A percentile compares a stretch with the other conserved stretches of the same genome.
These are phyloP conservation scores for Chymomyza amoena DNA, from an alignment of 2,888 invertebrate species.

Conservation along the genomic window DNA sequence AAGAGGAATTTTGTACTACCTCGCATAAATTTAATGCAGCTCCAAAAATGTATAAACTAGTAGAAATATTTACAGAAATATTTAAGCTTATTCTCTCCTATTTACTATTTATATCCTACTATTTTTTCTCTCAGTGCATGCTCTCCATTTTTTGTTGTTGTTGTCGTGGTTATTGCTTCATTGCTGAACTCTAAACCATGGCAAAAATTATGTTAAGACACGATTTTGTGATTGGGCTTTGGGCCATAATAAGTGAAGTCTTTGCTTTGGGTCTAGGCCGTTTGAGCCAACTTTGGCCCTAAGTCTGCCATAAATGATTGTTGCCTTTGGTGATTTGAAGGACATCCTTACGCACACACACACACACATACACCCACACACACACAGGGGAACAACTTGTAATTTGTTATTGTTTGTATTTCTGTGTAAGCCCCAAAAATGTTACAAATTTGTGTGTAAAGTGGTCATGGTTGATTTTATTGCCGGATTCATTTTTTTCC, in stretches of 20 bases:
- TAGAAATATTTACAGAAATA: no score
- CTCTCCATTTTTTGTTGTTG: slow-evolving; percentile 19
- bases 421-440: slow-evolving; percentile 9
- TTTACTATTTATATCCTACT: no score
- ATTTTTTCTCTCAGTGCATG: slow-evolving; percentile 25
- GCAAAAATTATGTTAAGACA: slow-evolving; percentile 68
- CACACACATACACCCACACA: neutral
- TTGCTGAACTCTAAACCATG: slow-evolving; percentile 31
- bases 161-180: neutral
- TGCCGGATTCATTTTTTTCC: neutral
- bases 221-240: slow-evolving; percentile 66
- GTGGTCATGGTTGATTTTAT: slow-evolving; percentile 47
- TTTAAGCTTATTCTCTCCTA: no score
- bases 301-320: slow-evolving; percentile 67
- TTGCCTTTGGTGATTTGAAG: slow-evolving; percentile 60
- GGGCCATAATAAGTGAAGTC: slow-evolving; percentile 44
- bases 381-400: neutral
- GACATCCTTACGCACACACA: slow-evolving; percentile 35
- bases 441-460: slow-evolving; percentile 17
- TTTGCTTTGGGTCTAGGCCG: neutral
- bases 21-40: no score
- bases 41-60: no score
- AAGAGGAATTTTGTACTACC: no score
- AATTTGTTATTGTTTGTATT: neutral
- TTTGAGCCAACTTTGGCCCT: slow-evolving; percentile 48